Percentiles rank a stretch among this genome's conserved stretches.
Conservation (phyloP, 2,113 vertebrate genomes). For the Oreochromis tanganicae region DNA sequence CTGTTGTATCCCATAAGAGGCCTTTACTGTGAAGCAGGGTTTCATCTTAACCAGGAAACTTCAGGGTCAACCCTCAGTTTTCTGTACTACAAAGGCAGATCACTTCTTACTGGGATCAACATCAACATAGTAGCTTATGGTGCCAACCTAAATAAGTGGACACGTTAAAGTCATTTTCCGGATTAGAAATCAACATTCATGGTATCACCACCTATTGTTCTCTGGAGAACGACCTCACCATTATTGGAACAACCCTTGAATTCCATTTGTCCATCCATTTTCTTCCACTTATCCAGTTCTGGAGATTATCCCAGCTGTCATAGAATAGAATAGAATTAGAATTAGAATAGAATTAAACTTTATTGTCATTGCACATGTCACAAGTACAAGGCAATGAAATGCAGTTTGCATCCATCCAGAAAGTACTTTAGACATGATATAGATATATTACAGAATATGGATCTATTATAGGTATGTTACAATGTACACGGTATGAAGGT, state of each 20-base stretch:
- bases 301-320: background rate
- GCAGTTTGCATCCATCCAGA: background rate
- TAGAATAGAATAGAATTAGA: background rate
- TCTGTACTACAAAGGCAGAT: background rate
- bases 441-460: too few relatives aligned
- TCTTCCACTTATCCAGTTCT: background rate
- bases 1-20: background rate
- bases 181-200: background rate
- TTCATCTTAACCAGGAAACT: background rate
- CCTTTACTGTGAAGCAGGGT: background rate
- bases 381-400: background rate
- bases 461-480: background rate
- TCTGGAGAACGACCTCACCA: background rate
- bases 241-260: background rate
- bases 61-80: background rate
- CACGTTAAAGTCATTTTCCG: accelerated
- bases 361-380: background rate
- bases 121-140: background rate
- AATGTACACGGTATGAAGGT: background rate
- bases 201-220: background rate
- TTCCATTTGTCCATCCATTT: background rate
- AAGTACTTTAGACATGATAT: background rate
- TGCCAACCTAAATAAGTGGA: background rate
- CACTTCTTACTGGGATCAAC: background rate
- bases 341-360: background rate